phyloP scores from a whole-genome alignment of 2,797 vertebrate species.

The Anabas testudineus region DNA sequence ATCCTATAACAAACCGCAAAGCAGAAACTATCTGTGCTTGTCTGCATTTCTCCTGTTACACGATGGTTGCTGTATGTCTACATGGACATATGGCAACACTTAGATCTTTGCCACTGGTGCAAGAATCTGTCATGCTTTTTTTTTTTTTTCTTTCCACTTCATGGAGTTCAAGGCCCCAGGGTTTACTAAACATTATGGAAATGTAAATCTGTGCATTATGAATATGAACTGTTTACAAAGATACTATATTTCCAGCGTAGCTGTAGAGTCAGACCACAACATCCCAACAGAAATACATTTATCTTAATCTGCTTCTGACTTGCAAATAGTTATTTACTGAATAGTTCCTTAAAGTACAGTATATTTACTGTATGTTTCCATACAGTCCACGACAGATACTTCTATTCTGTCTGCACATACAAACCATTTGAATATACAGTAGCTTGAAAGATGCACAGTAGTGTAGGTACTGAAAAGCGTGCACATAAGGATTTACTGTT shows the following conservation, averaged over 20 bases:
- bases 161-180: slow-evolving; percentile 50
- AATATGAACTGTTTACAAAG: slow-evolving; percentile 54
- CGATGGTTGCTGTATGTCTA: slow-evolving; percentile 65
- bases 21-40: slow-evolving; percentile 60
- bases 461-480: slow-evolving; percentile 42
- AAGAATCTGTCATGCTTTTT: slow-evolving; percentile 69
- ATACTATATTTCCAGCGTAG: slow-evolving; percentile 8
- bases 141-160: slow-evolving; percentile 62
- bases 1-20: slow-evolving; percentile 65
- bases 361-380: too few species aligned
- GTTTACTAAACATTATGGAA: slow-evolving; percentile 54
- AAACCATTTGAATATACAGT: too few species aligned
- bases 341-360: too few species aligned
- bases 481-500: slow-evolving; percentile 62
- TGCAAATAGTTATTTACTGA: background rate
- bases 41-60: slow-evolving; percentile 73
- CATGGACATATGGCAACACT: slow-evolving; percentile 81
- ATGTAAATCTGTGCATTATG: slow-evolving; percentile 52
- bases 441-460: background rate
- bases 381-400: too few species aligned
- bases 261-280: slow-evolving; percentile 10
- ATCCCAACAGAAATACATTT: too few species aligned
- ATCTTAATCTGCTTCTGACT: too few species aligned
- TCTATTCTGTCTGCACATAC: too few species aligned
- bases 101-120: slow-evolving; percentile 74